Evolutionary conservation across 2,113 vertebrate species (phyloP).

Genomic region (Barbus barbus): DNA sequence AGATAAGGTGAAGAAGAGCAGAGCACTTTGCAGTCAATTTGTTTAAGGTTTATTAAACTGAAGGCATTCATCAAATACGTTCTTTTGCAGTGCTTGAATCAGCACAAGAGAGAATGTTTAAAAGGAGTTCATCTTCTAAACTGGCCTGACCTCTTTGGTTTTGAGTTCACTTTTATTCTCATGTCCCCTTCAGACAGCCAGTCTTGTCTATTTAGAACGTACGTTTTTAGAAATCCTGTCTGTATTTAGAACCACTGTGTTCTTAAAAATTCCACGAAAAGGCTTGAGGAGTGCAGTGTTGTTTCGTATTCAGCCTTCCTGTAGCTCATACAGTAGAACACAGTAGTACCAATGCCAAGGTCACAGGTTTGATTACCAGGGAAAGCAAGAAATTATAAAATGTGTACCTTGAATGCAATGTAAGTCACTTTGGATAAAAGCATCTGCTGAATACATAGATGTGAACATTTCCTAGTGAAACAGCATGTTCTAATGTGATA

Average conservation of each 20-base stretch:
- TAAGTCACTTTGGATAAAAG: not conserved
- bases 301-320: not conserved
- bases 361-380: not conserved
- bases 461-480: not conserved
- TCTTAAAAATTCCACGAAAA: not conserved
- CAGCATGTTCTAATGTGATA: not conserved
- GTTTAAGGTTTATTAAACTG: constrained; percentile 3
- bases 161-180: not conserved
- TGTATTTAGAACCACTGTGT: not conserved
- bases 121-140: not conserved
- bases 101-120: not conserved
- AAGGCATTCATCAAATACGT: constrained; percentile 1
- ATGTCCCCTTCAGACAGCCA: not conserved
- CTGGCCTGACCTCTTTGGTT: constrained; percentile 6
- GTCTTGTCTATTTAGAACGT: not conserved
- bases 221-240: not conserved
- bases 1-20: not conserved
- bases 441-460: not conserved
- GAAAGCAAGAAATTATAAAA: not conserved
- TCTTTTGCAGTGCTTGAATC: not conserved
- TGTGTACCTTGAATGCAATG: not conserved
- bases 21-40: constrained; percentile 5
- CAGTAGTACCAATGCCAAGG: not conserved
- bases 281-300: not conserved
- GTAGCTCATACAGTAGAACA: not conserved